These are phyloP conservation scores for Suricata suricatta DNA, from an alignment of 2,113 vertebrate species.

Conservation along the genomic window DNA sequence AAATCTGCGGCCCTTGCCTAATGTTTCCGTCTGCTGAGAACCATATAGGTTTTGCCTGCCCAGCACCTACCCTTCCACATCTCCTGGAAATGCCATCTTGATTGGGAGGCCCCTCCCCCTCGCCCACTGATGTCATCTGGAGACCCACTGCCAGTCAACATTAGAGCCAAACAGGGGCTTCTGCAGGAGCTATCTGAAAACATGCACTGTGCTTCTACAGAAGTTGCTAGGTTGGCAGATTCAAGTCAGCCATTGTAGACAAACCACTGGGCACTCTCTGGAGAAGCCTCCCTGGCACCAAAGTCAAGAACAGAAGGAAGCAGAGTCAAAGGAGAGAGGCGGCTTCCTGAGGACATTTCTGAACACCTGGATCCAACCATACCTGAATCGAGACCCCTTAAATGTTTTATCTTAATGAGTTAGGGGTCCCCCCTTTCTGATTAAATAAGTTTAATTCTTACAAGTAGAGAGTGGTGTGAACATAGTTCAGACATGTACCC, in stretches of 20 bases:
- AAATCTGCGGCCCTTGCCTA: background rate
- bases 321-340: background rate
- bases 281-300: background rate
- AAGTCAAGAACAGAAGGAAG: background rate
- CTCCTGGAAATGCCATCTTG: background rate
- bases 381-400: background rate
- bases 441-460: background rate
- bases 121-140: background rate
- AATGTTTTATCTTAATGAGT: background rate
- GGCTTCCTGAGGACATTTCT: background rate
- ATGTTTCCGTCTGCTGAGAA: background rate
- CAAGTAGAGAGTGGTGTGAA: background rate
- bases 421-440: background rate
- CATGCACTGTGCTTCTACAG: background rate
- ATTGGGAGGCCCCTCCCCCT: background rate
- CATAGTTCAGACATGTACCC: background rate
- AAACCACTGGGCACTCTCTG: background rate
- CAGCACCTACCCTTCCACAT: background rate
- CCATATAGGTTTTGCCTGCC: background rate
- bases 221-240: background rate
- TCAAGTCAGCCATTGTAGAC: background rate
- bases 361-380: background rate
- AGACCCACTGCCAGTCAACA: background rate
- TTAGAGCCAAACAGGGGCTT: background rate
- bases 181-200: background rate